Conservation (phyloP, 2,797 vertebrate genomes). For the Rhincodon typus region DNA sequence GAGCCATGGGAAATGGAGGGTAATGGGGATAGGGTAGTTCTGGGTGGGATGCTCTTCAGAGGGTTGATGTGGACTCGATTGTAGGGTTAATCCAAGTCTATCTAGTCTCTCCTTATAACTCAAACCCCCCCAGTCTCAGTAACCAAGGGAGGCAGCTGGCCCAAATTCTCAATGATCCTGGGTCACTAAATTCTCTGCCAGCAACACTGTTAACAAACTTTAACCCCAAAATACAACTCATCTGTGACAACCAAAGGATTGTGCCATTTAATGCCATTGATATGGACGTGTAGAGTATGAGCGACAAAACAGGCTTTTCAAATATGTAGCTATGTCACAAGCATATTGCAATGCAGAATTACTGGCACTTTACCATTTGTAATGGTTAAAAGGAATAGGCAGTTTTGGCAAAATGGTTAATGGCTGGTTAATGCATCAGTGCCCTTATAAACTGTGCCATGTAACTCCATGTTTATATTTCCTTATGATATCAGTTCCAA, state of each 20-base stretch:
- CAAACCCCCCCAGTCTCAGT: no score
- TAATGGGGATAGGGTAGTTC: no score
- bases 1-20: no score
- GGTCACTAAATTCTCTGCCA: not conserved
- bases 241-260: not conserved
- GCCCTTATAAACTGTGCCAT: not conserved
- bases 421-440: not conserved
- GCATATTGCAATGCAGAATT: not conserved
- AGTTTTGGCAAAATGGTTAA: not conserved
- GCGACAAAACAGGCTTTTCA: not conserved
- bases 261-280: not conserved
- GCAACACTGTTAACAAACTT: not conserved
- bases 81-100: no score
- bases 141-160: not conserved
- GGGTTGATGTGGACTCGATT: no score
- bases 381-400: not conserved
- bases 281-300: not conserved
- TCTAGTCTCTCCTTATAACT: no score
- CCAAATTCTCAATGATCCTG: not conserved
- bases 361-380: not conserved
- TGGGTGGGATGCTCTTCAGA: no score
- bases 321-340: not conserved
- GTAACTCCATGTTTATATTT: not conserved
- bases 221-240: not conserved
- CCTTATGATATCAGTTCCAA: not conserved